Evolutionary conservation across 92 coral and sea anemone species (phyloP), one percentile per base, ranked within the genome.

Genomic region (Chrysogorgia sp.): DNA sequence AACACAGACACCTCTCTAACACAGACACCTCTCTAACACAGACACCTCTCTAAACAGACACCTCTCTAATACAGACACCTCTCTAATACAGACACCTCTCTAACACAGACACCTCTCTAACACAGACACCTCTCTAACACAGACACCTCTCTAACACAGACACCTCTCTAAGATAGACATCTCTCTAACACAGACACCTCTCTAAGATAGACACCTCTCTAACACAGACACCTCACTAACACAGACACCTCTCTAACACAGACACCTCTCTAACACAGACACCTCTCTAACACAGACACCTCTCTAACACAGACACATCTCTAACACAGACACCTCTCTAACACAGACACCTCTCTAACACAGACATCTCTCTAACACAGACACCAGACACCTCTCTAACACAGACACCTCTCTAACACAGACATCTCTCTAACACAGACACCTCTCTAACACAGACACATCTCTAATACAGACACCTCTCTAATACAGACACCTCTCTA

Each of bases 91-190:
- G 26, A 32, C 22, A 10, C 20, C 47, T 63, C 43, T 29, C 69
- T 63, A 63, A 29, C 1, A 63, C 69, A 63, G 48, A 63, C 69
- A 63, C 40, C 69, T 63, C 22, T 15, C 66, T 26, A 60, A 60
- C 10, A 60, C 66, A 60, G n/a, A 60, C 34, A 23, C n/a, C 69
- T 63, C 32, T 58, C 25, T n/a, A n/a, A 6, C 12, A 58, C 25
- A 23, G 63, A 24, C 63, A 19, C 23, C 63, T 58, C 43, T 12
- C 43, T 37, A 37, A 37, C 12, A 37, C 43, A 37, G 43, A 12
- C 43, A 4, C 12, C 43, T 37, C 43, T 37, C 43, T 12, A 37
- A 4, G 12, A 12, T 12, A 4, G 43, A 37, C 43, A 37, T 37
- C 43, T 37, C 43, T 37, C 12, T 37, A 4, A 37, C 4, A 10